Evolutionary conservation across 2,888 invertebrate species (phyloP).

Genomic region (Iphiclides podalirius): DNA sequence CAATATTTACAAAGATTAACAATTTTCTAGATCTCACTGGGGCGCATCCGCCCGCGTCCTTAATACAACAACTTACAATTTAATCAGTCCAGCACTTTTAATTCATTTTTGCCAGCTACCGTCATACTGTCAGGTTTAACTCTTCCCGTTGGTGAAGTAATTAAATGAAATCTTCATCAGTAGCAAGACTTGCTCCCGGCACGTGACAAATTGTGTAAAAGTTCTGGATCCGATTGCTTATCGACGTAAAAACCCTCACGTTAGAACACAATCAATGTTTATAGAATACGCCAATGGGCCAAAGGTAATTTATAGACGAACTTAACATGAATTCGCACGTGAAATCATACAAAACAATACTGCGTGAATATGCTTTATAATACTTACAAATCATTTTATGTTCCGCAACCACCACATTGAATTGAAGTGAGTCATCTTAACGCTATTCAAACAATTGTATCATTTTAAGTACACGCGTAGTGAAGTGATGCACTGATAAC

Average conservation of each 20-base stretch:
- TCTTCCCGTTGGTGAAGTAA: too few species aligned
- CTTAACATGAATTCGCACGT: background rate
- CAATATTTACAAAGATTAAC: conserved; percentile 73
- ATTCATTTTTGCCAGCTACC: conserved; percentile 2
- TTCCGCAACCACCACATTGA: conserved; percentile 30
- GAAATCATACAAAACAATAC: background rate
- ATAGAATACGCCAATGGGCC: conserved; percentile 10
- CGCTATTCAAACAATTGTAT: conserved; percentile 19
- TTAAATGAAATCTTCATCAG: too few species aligned
- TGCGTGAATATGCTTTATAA: conserved; percentile 8
- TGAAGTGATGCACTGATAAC: conserved; percentile 29
- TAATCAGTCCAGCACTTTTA: conserved; percentile 17
- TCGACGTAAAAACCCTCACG: conserved; percentile 15
- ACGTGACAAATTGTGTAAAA: conserved; percentile 6
- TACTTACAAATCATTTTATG: conserved; percentile 26
- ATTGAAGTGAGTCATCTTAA: conserved; percentile 25
- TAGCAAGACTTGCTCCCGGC: too few species aligned
- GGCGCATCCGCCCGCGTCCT: background rate
- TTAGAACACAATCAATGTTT: background rate
- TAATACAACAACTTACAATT: conserved; percentile 15
- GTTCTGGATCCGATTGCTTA: conserved; percentile 10
- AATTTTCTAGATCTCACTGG: conserved; percentile 50
- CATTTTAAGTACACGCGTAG: conserved; percentile 37
- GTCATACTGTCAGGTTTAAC: too few species aligned
- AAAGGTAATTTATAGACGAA: background rate